phyloP scores from a whole-genome alignment of 2,888 invertebrate genomes.

The Chrysolina oricalcia region DNA sequence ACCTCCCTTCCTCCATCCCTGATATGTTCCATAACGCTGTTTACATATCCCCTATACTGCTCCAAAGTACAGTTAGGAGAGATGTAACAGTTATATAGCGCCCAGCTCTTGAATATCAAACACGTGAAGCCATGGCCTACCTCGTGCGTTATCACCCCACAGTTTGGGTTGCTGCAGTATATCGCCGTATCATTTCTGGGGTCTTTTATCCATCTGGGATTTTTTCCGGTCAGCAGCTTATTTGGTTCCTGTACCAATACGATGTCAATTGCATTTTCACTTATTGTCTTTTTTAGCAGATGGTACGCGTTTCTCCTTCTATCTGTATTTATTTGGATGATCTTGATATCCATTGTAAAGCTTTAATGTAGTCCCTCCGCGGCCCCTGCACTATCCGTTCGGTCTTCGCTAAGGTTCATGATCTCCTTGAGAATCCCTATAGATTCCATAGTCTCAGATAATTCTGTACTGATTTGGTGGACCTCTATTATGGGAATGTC shows the following conservation, averaged over 20 bases:
- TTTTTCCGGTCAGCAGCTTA: not conserved
- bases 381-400: too few species aligned
- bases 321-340: not conserved
- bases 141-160: not conserved
- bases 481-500: too few species aligned
- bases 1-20: not conserved
- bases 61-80: constrained; percentile 31
- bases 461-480: too few species aligned
- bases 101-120: not conserved
- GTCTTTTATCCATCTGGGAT: not conserved
- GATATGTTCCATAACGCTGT: constrained; percentile 4
- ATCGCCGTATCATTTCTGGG: not conserved
- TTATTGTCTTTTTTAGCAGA: not conserved
- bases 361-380: too few species aligned
- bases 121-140: not conserved
- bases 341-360: too few species aligned
- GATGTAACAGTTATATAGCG: not conserved
- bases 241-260: not conserved
- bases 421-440: too few species aligned
- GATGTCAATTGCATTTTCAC: not conserved
- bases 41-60: not conserved
- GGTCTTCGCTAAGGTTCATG: too few species aligned
- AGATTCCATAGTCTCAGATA: too few species aligned
- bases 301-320: not conserved
- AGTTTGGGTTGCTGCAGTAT: not conserved